Evolutionary conservation across 1,140 invertebrate genomes (phyloP).

Genomic region (Meloidogyne floridensis): DNA sequence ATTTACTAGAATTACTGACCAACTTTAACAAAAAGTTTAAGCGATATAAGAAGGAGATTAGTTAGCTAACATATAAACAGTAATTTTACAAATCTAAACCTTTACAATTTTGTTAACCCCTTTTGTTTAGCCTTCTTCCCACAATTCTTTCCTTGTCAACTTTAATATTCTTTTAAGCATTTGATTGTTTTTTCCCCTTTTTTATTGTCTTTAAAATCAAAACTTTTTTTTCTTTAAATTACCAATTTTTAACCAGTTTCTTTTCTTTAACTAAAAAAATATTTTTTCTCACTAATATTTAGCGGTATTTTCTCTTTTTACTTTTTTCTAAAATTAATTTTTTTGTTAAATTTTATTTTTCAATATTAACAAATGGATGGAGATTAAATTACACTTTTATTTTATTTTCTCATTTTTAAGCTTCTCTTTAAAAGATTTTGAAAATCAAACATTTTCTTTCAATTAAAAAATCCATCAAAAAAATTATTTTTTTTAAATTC

Average conservation of each 20-base stretch:
- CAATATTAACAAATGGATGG: background rate
- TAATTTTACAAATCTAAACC: too few relatives aligned
- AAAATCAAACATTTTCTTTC: background rate
- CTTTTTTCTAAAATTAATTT: background rate
- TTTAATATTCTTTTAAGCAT: slow-evolving; percentile 1
- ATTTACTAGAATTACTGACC: too few relatives aligned
- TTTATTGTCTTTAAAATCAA: background rate
- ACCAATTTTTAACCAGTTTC: background rate
- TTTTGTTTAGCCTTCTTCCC: too few relatives aligned
- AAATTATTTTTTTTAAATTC: too few relatives aligned
- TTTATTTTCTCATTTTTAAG: background rate
- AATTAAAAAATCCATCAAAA: background rate
- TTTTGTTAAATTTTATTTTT: background rate
- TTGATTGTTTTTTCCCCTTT: background rate
- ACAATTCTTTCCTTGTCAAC: background rate
- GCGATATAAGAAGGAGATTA: too few relatives aligned
- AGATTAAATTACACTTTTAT: background rate
- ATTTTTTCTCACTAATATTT: background rate
- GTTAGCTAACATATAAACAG: too few relatives aligned
- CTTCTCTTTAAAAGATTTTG: background rate
- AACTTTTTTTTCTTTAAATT: background rate
- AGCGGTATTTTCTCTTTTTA: background rate
- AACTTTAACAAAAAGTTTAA: too few relatives aligned
- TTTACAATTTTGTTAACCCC: too few relatives aligned
- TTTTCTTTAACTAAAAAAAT: background rate